Evolutionary conservation across 2,113 vertebrate species (phyloP).

Genomic region (Trichomycterus rosablanca): DNA sequence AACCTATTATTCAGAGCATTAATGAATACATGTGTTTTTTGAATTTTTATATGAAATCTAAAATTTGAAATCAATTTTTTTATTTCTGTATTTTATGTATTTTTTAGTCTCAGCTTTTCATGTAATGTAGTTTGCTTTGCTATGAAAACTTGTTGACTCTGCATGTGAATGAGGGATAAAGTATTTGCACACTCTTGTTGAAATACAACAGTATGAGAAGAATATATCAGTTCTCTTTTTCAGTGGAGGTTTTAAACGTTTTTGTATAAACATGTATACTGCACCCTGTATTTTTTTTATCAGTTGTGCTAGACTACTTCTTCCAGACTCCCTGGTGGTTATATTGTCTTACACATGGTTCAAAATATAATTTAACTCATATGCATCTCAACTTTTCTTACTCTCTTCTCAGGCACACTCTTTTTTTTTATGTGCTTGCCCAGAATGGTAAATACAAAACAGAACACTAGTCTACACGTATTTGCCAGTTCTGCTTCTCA

Average conservation of each 20-base stretch:
- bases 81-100: too few species aligned
- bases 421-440: conserved; percentile 56
- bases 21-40: too few species aligned
- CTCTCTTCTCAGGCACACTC: neutral
- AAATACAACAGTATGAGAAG: too few species aligned
- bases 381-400: conserved; percentile 2
- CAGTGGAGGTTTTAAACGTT: too few species aligned
- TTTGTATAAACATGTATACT: too few species aligned
- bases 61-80: too few species aligned
- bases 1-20: too few species aligned
- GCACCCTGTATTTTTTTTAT: conserved; percentile 28
- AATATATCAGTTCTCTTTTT: too few species aligned
- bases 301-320: conserved; percentile 32
- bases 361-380: conserved; percentile 39
- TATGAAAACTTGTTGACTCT: neutral
- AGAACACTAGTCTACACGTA: conserved; percentile 57
- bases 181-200: too few species aligned
- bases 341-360: conserved; percentile 44
- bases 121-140: neutral
- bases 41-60: too few species aligned
- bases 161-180: neutral
- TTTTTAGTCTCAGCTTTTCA: neutral
- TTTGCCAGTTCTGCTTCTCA: conserved; percentile 65
- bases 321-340: conserved; percentile 33
- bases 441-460: conserved; percentile 61